phyloP scores from a whole-genome alignment of 2,113 vertebrate species.

The Callipepla squamata region DNA sequence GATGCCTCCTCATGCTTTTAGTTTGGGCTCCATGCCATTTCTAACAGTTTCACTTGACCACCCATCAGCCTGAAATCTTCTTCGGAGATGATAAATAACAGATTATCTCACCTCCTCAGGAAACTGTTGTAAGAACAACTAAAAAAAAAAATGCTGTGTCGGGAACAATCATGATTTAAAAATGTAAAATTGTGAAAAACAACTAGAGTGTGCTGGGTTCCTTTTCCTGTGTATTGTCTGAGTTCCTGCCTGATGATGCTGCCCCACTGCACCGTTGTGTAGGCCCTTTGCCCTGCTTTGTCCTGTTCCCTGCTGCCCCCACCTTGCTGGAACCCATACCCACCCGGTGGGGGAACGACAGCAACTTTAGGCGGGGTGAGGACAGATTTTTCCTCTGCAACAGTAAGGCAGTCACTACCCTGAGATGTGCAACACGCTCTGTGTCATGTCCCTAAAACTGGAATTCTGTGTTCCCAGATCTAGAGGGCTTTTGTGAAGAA shows the following conservation, averaged over 20 bases:
- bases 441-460: neutral
- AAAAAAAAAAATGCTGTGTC: neutral
- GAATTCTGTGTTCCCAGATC: neutral
- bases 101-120: slow-evolving; percentile 28
- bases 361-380: neutral
- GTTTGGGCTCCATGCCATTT: slow-evolving; percentile 27
- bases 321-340: neutral
- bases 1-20: slow-evolving; percentile 6
- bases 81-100: slow-evolving; percentile 61
- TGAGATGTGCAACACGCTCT: too few species aligned
- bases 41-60: slow-evolving; percentile 21
- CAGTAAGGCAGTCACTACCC: too few species aligned
- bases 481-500: neutral
- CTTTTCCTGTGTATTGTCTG: neutral
- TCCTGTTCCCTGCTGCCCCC: neutral
- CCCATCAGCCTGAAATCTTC: slow-evolving; percentile 49
- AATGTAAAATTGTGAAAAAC: neutral
- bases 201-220: neutral
- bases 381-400: neutral
- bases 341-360: fast-evolving
- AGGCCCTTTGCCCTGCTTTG: neutral
- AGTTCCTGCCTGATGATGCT: neutral
- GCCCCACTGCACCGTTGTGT: fast-evolving
- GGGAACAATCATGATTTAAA: too few species aligned
- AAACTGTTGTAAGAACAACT: neutral